phyloP scores from a whole-genome alignment of 2,113 vertebrate species.

The Boleophthalmus pectinirostris region DNA sequence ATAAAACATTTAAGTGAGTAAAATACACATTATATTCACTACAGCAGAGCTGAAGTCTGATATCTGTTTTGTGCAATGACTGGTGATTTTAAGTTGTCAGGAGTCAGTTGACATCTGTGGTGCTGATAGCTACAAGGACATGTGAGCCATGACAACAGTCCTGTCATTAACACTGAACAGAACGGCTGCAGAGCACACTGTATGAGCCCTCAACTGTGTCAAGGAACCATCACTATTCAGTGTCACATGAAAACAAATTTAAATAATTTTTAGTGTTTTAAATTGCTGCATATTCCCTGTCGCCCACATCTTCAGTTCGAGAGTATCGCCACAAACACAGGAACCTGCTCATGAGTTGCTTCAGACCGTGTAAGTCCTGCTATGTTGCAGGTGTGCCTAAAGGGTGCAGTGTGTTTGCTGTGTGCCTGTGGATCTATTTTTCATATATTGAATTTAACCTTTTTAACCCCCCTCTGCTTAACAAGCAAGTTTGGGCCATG shows the following conservation, averaged over 20 bases:
- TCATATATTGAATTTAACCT: constrained; percentile 8
- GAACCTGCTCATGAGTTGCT: constrained; percentile 75
- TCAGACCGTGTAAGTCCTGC: constrained; percentile 77
- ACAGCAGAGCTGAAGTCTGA: neutral
- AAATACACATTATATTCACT: too few relatives aligned
- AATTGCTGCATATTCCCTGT: constrained; percentile 38
- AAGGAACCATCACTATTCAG: neutral
- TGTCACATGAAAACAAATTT: constrained; percentile 3
- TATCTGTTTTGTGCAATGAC: neutral
- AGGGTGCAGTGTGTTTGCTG: constrained; percentile 42
- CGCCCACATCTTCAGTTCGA: constrained; percentile 59
- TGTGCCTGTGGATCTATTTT: constrained; percentile 44
- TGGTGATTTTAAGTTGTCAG: neutral
- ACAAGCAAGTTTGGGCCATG: constrained; percentile 3
- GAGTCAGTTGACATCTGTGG: constrained; percentile 25
- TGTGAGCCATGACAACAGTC: constrained; percentile 21
- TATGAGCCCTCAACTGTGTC: constrained; percentile 11
- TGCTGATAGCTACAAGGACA: constrained; percentile 23
- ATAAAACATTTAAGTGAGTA: too few relatives aligned
- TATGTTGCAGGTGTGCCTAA: constrained; percentile 32
- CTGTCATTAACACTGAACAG: constrained; percentile 22
- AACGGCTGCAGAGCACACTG: constrained; percentile 30
- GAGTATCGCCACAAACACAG: constrained; percentile 66
- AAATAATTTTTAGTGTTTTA: constrained; percentile 3
- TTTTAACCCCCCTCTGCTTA: neutral